Percentiles rank a stretch among this genome's conserved stretches.
Evolutionary conservation across 2,797 vertebrate species (phyloP).

Genomic region (Microctenopoma lineatum): DNA sequence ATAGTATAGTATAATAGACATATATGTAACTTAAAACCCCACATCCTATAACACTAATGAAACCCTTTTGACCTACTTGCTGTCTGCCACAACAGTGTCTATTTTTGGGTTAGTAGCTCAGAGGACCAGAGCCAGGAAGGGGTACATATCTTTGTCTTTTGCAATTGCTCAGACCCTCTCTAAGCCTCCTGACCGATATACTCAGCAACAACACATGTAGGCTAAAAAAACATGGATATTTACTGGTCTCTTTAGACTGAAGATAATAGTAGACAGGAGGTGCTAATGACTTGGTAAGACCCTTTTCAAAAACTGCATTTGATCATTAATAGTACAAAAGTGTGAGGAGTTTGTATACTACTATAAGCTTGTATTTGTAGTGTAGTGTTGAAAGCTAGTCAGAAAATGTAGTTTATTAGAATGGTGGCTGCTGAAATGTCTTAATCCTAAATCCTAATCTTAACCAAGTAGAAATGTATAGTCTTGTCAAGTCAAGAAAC

Average conservation of each 20-base stretch:
- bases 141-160: conserved; percentile 72
- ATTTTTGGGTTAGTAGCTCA: conserved; percentile 83
- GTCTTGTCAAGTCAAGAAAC: background rate
- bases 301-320: background rate
- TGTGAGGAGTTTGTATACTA: background rate
- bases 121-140: conserved; percentile 59
- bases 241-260: conserved; percentile 52
- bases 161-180: conserved; percentile 47
- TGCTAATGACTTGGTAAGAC: conserved; percentile 66
- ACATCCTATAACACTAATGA: background rate
- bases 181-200: conserved; percentile 41
- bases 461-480: background rate
- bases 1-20: background rate
- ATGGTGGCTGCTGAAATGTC: background rate
- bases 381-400: background rate
- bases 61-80: conserved; percentile 64
- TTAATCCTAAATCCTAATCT: too few species aligned
- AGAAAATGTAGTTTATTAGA: background rate
- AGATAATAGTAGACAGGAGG: conserved; percentile 45
- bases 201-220: conserved; percentile 58
- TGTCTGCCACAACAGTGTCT: conserved; percentile 75
- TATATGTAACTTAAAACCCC: conserved; percentile 4
- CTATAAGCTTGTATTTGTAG: background rate
- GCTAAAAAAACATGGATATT: conserved; percentile 57
- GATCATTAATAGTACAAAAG: background rate